phyloP scores from a whole-genome alignment of 1,140 invertebrate species.

The Drosophila equinoxialis region DNA sequence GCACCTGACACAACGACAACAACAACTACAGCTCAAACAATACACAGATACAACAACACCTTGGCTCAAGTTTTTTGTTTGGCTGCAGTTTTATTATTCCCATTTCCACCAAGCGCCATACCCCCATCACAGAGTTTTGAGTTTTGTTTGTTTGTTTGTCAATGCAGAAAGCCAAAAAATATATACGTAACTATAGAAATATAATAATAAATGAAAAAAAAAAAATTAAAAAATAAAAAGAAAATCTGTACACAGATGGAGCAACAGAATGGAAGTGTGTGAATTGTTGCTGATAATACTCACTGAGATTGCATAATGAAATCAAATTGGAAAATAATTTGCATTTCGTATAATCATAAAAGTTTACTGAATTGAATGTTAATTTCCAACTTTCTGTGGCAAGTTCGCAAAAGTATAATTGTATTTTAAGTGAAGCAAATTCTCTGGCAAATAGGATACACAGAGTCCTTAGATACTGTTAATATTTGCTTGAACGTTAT shows the following conservation, averaged over 20 bases:
- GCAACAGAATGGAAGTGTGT: background rate
- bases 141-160: slow-evolving; percentile 65
- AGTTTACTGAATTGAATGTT: slow-evolving; percentile 2
- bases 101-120: background rate
- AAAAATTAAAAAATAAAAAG: too few species aligned
- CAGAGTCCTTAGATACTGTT: background rate
- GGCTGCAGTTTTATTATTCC: slow-evolving; percentile 23
- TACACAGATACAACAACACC: slow-evolving; percentile 49
- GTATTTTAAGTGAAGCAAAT: slow-evolving; percentile 1
- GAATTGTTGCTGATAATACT: slow-evolving; percentile 56
- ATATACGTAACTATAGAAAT: slow-evolving; percentile 1
- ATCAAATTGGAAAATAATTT: slow-evolving; percentile 75
- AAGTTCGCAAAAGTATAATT: slow-evolving; percentile 2
- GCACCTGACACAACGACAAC: slow-evolving; percentile 58
- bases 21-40: slow-evolving; percentile 29
- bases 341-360: slow-evolving; percentile 65
- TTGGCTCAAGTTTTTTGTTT: slow-evolving; percentile 55
- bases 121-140: slow-evolving; percentile 41
- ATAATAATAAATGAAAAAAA: slow-evolving; percentile 21
- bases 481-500: background rate
- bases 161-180: slow-evolving; percentile 57
- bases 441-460: background rate
- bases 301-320: slow-evolving; percentile 55
- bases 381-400: background rate
- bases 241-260: slow-evolving; percentile 8